These are phyloP conservation scores for Venustaconcha ellipsiformis DNA, from an alignment of 1,140 invertebrate genomes.

Conservation along the genomic window DNA sequence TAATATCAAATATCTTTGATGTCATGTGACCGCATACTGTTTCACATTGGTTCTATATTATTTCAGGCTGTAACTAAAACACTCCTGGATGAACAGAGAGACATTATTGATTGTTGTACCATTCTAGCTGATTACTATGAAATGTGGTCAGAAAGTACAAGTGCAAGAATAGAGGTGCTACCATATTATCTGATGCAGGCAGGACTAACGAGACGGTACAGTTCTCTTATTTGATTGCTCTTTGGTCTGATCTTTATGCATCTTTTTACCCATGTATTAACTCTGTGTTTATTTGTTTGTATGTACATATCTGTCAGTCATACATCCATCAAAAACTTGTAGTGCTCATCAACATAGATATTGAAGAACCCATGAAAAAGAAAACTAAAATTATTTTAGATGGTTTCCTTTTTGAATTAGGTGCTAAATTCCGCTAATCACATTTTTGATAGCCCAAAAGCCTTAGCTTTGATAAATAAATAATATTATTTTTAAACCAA, in stretches of 20 bases:
- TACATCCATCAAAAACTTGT: no score
- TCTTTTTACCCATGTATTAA: background rate
- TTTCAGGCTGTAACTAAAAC: constrained; percentile 10
- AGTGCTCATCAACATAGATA: no score
- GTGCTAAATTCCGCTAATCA: no score
- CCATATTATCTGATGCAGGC: constrained; percentile 13
- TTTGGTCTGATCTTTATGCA: background rate
- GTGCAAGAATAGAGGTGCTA: constrained; percentile 2
- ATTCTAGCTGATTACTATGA: constrained; percentile 23
- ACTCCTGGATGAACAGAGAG: constrained; percentile 1
- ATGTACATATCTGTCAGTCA: no score
- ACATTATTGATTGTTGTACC: constrained; percentile 2
- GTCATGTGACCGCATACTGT: background rate
- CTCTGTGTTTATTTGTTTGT: background rate
- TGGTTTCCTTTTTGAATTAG: no score
- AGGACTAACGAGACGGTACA: constrained; percentile 9
- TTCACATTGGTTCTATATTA: background rate
- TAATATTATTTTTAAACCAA: no score
- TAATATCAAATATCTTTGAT: background rate
- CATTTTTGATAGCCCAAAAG: no score
- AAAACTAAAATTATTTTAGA: no score
- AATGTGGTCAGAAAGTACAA: constrained; percentile 11
- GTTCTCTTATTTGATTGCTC: background rate
- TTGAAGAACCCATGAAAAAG: no score
- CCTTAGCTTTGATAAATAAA: no score